A percentile compares a stretch with the other conserved stretches of the same genome.
These are phyloP conservation scores for Daubentonia madagascariensis DNA, from an alignment of 2,113 vertebrate species.

Conservation along the genomic window DNA sequence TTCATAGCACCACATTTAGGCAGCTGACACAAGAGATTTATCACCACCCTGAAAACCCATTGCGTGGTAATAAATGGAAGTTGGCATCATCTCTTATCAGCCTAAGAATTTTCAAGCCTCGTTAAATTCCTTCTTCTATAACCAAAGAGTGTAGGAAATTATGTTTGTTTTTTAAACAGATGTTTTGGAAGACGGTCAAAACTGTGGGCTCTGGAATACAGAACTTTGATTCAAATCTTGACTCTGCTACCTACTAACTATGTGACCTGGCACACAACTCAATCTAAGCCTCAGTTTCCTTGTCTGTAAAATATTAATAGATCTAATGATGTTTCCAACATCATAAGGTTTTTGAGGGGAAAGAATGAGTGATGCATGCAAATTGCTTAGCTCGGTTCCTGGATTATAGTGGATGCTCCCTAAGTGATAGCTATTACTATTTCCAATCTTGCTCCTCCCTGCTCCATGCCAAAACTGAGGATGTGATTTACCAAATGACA, in stretches of 20 bases:
- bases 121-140: not conserved
- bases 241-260: not conserved
- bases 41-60: not conserved
- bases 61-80: not conserved
- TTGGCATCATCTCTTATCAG: not conserved
- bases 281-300: not conserved
- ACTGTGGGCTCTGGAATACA: not conserved
- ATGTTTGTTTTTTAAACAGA: not conserved
- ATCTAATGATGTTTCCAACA: not conserved
- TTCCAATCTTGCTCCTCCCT: not conserved
- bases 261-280: not conserved
- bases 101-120: not conserved
- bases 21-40: not conserved
- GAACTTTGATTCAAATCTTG: not conserved
- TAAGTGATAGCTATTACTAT: rapidly evolving
- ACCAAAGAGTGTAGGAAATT: not conserved
- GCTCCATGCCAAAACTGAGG: not conserved
- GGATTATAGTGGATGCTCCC: rapidly evolving
- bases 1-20: not conserved
- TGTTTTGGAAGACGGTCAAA: not conserved
- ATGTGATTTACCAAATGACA: not conserved
- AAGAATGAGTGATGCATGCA: too few species aligned
- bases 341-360: not conserved
- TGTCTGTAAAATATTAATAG: not conserved
- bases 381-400: too few species aligned